These are phyloP conservation scores for Drosophila sp. DNA, from an alignment of 1,140 invertebrate species.

Conservation along the genomic window DNA sequence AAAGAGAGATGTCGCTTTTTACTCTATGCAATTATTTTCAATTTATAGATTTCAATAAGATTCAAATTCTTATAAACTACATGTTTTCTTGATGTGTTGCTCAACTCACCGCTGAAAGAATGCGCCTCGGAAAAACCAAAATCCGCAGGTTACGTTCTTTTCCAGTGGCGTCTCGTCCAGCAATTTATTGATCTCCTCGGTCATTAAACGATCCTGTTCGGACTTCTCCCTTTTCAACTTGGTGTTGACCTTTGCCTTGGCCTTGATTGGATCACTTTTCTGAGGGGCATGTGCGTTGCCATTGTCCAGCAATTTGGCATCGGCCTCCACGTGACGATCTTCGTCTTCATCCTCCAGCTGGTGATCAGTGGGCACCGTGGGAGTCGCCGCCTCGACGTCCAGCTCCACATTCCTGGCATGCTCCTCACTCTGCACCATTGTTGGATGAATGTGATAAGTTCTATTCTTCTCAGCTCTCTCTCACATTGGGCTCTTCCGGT, in stretches of 20 bases:
- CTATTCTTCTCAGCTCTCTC: slow-evolving; percentile 1
- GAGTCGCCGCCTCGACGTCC: slow-evolving; percentile 30
- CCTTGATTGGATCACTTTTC: slow-evolving; percentile 12
- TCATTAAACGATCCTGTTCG: slow-evolving; percentile 68
- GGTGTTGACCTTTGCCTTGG: slow-evolving; percentile 18
- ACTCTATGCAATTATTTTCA: too few species aligned
- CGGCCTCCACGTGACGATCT: slow-evolving; percentile 40
- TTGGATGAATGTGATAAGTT: not conserved
- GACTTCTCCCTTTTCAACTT: slow-evolving; percentile 70
- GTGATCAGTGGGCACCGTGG: not conserved
- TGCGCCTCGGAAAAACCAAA: slow-evolving; percentile 86
- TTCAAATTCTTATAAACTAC: too few species aligned
- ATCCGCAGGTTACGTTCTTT: slow-evolving; percentile 88
- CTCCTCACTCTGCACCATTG: slow-evolving; percentile 67
- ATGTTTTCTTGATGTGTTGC: slow-evolving; percentile 1
- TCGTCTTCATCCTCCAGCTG: slow-evolving; percentile 30
- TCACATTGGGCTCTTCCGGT: slow-evolving; percentile 58
- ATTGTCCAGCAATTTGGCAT: slow-evolving; percentile 66
- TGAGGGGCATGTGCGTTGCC: slow-evolving; percentile 48
- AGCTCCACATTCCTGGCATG: slow-evolving; percentile 34
- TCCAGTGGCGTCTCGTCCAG: slow-evolving; percentile 85
- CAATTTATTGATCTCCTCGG: slow-evolving; percentile 85
- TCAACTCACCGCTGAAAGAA: slow-evolving; percentile 85
- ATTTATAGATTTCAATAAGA: too few species aligned
- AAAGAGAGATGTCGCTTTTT: too few species aligned